These are phyloP conservation scores for Platypus cylindrus DNA, from an alignment of 2,888 invertebrate species.

Conservation along the genomic window DNA sequence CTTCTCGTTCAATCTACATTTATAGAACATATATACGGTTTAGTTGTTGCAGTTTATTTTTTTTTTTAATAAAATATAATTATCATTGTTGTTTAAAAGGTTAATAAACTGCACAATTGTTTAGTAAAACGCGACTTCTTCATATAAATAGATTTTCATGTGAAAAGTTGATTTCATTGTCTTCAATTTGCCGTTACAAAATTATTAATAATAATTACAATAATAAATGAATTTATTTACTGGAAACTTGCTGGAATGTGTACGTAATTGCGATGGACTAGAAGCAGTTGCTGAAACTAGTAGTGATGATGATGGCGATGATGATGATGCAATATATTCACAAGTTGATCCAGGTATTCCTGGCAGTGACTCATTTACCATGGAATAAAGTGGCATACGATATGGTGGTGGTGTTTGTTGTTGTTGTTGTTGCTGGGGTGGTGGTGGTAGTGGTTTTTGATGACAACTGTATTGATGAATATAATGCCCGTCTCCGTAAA, in stretches of 20 bases:
- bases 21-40: too few relatives aligned
- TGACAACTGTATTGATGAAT: constrained; percentile 7
- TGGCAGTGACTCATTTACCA: constrained; percentile 47
- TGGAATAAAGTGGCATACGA: constrained; percentile 50
- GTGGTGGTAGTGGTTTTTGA: constrained; percentile 8
- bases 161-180: too few relatives aligned
- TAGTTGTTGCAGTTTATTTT: too few relatives aligned
- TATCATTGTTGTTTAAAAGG: too few relatives aligned
- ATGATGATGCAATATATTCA: constrained; percentile 32
- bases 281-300: too few relatives aligned
- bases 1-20: constrained; percentile 75
- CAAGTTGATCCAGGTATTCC: constrained; percentile 39
- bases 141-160: too few relatives aligned
- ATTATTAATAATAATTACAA: background rate
- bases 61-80: background rate
- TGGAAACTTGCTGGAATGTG: constrained; percentile 69
- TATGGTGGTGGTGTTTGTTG: constrained; percentile 16
- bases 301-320: constrained; percentile 38
- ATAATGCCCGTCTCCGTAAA: constrained; percentile 14
- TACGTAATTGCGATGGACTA: constrained; percentile 41
- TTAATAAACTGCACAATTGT: too few relatives aligned
- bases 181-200: too few relatives aligned
- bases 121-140: too few relatives aligned
- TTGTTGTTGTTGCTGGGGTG: too few relatives aligned
- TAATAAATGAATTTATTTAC: too few relatives aligned